A percentile compares a stretch with the other conserved stretches of the same genome.
Evolutionary conservation across 64 coral and sea anemone genomes (phyloP).

Genomic region (Montipora cactus): DNA sequence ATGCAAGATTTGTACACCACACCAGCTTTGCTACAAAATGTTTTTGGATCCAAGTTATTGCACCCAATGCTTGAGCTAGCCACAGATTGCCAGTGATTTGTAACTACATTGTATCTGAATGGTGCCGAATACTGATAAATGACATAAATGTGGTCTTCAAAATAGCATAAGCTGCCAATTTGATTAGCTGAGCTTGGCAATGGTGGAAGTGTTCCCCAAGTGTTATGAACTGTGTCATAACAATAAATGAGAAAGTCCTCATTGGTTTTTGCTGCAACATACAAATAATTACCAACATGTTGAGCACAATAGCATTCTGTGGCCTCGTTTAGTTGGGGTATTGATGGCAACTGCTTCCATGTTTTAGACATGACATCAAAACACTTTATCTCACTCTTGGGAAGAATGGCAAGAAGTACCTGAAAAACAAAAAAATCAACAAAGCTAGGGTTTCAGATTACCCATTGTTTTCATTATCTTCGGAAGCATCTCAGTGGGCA

Average conservation of each 20-base stretch:
- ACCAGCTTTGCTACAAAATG: slow-evolving; percentile 1
- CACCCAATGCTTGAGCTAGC: neutral
- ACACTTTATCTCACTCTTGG: neutral
- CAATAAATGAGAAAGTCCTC: neutral
- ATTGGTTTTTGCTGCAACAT: neutral
- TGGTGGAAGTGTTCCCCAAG: neutral
- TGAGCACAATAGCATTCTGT: neutral
- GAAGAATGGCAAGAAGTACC: slow-evolving; percentile 22
- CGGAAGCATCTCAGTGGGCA: too few relatives aligned
- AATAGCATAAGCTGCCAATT: neutral
- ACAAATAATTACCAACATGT: slow-evolving; percentile 1
- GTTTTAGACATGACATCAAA: neutral
- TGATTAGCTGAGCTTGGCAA: neutral
- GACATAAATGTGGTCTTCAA: slow-evolving; percentile 2
- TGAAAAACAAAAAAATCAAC: neutral
- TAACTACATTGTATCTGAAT: neutral
- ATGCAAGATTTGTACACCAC: neutral
- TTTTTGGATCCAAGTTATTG: neutral
- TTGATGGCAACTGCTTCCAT: slow-evolving; percentile 10
- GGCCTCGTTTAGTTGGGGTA: neutral
- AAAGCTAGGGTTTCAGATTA: neutral
- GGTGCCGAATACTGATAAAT: neutral
- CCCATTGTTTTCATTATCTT: too few relatives aligned
- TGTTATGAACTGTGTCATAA: neutral
- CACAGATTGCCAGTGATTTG: slow-evolving; percentile 13